Base-by-base conservation (phyloP, 2,888 invertebrate species). In the Zygogramma bicolorata region DNA sequence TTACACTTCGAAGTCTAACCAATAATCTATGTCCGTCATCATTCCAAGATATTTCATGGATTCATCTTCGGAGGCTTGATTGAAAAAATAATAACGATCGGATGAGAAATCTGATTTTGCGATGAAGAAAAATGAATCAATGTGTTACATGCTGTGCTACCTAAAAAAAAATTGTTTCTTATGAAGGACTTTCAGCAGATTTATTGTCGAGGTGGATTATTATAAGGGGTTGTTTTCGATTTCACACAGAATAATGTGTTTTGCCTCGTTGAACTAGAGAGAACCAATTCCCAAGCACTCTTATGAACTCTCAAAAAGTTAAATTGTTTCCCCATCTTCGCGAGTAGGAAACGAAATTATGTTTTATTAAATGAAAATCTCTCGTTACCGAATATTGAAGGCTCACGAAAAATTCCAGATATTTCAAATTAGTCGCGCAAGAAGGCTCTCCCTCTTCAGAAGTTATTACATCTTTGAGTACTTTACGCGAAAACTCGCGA, bases 351-450 rank as follows among this genome's bases (percentile, higher is more conserved):
- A 66, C 60, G 42, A 65, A 70, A 72, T 75, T 70, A 72, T 70
- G 61, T 58, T 67, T 68, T 58, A 72, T 72, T 68, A 70, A 72
- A 65, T 66, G 71, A 75, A 70, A 71, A 57, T 68, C 40, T 63
- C 66, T 65, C 58, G 57, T 65, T 61, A 38, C 34, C 65, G 68
- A 68, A 58, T 58, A 70, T 75, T 65, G 75, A 31, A 70, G 65
- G 67, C 65, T 68, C 70, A 70, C 65, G 69, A 75, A 70, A 75
- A 72, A 75, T 72, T 63, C 63, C 15, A 62, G 70, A 75, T 75
- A 75, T 74, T 70, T 20, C 18, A 18, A 46, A 20, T 49, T 13
- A 49, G 13, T 22, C 22, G 8, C 25, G 31, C 15, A 59, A 59
- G 59, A 59, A 22, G 22, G 27, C 18, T 57, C 22, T n/a, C 27